Conservation (phyloP, 2,888 invertebrate genomes). For the Drosophila ustulata region DNA sequence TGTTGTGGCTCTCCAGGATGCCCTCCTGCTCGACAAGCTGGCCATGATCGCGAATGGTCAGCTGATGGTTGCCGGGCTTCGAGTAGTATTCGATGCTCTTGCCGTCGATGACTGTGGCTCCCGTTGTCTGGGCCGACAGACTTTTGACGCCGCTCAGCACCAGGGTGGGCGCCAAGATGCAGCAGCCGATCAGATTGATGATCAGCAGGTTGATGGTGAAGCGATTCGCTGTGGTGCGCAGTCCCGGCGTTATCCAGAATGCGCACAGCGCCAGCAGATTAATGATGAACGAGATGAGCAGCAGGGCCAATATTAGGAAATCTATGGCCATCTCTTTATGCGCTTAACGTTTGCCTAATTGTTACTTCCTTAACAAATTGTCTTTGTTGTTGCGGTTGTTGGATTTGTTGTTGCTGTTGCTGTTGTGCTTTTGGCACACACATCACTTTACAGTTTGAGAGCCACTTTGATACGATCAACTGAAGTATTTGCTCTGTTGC, state of each 20-base stretch:
- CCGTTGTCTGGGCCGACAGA: constrained; percentile 26
- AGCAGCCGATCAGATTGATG: constrained; percentile 84
- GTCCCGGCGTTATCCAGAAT: constrained; percentile 85
- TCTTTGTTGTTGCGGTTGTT: constrained; percentile 36
- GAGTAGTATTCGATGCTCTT: constrained; percentile 82
- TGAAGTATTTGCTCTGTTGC: constrained; percentile 19
- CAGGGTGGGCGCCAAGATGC: constrained; percentile 83
- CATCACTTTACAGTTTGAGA: constrained; percentile 73
- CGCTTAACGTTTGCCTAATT: constrained; percentile 18
- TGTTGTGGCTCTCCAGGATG: constrained; percentile 69
- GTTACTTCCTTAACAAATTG: constrained; percentile 24
- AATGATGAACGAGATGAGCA: constrained; percentile 84
- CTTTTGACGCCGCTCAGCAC: constrained; percentile 73
- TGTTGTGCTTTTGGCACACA: constrained; percentile 56
- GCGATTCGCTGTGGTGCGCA: constrained; percentile 85
- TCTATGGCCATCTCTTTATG: constrained; percentile 84
- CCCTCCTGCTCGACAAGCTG: constrained; percentile 80
- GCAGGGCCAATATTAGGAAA: constrained; percentile 84
- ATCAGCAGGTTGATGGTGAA: constrained; percentile 85
- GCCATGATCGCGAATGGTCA: constrained; percentile 80
- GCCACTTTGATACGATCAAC: constrained; percentile 50
- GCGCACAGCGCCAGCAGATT: constrained; percentile 85
- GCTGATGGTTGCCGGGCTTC: constrained; percentile 81
- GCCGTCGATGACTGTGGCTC: constrained; percentile 44
- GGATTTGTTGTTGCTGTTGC: constrained; percentile 27